Percentiles rank a stretch among this genome's conserved stretches.
Evolutionary conservation across 2,113 vertebrate genomes (phyloP).

Genomic region (Hylia prasina): DNA sequence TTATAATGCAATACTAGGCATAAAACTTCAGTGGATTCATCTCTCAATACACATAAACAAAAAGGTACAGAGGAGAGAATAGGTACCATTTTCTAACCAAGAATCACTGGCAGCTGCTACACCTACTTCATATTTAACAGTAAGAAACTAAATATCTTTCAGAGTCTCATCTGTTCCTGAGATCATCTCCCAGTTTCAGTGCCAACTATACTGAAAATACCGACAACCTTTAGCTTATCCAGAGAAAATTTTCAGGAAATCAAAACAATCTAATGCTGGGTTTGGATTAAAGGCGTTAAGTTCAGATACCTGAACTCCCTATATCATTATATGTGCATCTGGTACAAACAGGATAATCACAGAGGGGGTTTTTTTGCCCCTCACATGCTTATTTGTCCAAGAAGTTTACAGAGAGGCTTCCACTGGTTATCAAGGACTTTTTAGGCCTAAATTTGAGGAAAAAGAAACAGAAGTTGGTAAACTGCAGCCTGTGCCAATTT

Average conservation of each 20-base stretch:
- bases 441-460: background rate
- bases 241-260: background rate
- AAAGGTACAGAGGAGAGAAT: background rate
- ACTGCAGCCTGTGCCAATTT: background rate
- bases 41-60: background rate
- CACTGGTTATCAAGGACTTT: background rate
- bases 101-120: background rate
- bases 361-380: fast-evolving
- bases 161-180: background rate
- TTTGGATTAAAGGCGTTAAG: background rate
- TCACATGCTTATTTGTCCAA: background rate
- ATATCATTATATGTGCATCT: background rate
- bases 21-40: background rate
- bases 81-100: background rate
- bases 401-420: background rate
- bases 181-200: background rate
- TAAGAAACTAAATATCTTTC: background rate
- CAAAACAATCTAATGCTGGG: background rate
- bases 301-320: background rate
- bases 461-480: background rate
- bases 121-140: background rate
- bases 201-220: background rate
- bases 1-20: background rate
- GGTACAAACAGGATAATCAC: background rate
- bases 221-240: background rate